Conservation (phyloP, 2,113 vertebrate genomes). For the Psilopsiagon aurifrons region DNA sequence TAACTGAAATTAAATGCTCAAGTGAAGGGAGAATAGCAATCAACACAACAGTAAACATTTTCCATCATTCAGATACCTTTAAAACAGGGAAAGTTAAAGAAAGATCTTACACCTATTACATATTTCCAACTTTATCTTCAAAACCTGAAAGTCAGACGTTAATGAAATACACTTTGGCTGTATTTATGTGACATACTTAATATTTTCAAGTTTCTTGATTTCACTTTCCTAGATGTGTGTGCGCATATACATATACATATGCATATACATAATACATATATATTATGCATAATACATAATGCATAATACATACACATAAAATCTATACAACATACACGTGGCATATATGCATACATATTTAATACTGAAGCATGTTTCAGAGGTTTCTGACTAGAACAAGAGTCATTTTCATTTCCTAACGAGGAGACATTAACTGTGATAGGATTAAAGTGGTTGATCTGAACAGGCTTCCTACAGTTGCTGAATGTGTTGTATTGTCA, state of each 20-base stretch:
- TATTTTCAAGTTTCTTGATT: not conserved
- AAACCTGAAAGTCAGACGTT: not conserved
- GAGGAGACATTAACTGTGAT: not conserved
- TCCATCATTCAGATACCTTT: not conserved
- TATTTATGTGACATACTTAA: not conserved
- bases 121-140: not conserved
- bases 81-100: not conserved
- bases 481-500: constrained; percentile 7
- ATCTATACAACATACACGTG: not conserved
- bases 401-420: not conserved
- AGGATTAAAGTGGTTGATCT: not conserved
- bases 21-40: constrained; percentile 1
- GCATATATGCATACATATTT: not conserved
- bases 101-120: not conserved
- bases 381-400: not conserved
- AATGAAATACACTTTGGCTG: not conserved
- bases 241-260: accelerated
- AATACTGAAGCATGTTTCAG: not conserved
- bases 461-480: not conserved
- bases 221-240: not conserved
- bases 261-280: not conserved
- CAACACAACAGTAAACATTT: not conserved
- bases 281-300: not conserved
- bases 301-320: not conserved
- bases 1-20: constrained; percentile 9